These are phyloP conservation scores for Leptinotarsa texana DNA, from an alignment of 1,140 invertebrate genomes.

Conservation along the genomic window DNA sequence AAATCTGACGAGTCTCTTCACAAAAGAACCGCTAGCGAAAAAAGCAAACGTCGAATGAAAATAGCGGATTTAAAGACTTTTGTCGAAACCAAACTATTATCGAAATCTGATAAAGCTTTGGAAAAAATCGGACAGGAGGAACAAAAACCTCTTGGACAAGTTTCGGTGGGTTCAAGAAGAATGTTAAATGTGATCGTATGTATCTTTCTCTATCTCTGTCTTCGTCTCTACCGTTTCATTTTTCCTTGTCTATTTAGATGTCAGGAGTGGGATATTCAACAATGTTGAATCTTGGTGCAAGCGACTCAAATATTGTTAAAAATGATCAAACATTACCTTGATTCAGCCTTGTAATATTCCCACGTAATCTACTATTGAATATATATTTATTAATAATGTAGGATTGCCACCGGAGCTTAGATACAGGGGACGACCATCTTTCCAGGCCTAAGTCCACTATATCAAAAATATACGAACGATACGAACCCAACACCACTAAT, in stretches of 20 bases:
- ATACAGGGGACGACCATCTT: slow-evolving; percentile 73
- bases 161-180: slow-evolving; percentile 57
- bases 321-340: too few species aligned
- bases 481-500: slow-evolving; percentile 60
- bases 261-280: too few species aligned
- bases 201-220: slow-evolving; percentile 44
- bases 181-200: slow-evolving; percentile 49
- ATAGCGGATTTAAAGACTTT: slow-evolving; percentile 88
- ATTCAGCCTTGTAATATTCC: too few species aligned
- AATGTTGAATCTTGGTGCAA: too few species aligned
- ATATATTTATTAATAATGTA: slow-evolving; percentile 50
- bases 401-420: slow-evolving; percentile 79
- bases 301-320: too few species aligned
- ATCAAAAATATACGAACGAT: slow-evolving; percentile 62
- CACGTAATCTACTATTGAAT: background rate
- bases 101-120: slow-evolving; percentile 87
- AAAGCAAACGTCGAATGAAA: slow-evolving; percentile 84
- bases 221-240: slow-evolving; percentile 20
- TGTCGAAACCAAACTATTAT: slow-evolving; percentile 87
- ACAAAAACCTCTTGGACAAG: slow-evolving; percentile 62
- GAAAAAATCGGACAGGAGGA: slow-evolving; percentile 86
- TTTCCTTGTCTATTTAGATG: background rate
- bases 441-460: slow-evolving; percentile 68
- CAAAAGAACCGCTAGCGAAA: slow-evolving; percentile 75
- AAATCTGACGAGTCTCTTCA: slow-evolving; percentile 64